These are phyloP conservation scores for Poecilia latipinna DNA, from an alignment of 2,113 vertebrate species.

Conservation along the genomic window DNA sequence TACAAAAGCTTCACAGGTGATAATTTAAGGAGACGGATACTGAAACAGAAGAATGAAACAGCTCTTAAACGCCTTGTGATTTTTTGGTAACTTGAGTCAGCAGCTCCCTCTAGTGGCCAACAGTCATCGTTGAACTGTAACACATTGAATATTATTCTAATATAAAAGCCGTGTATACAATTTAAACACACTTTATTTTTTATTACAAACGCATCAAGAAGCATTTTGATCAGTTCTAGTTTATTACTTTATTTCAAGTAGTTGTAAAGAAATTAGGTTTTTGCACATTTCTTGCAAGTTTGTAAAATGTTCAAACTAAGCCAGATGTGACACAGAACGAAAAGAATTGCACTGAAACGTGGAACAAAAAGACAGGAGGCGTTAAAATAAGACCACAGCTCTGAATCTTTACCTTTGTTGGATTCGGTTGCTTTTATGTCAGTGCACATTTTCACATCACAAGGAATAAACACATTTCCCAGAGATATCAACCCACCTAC, in stretches of 20 bases:
- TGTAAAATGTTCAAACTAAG: conserved; percentile 90
- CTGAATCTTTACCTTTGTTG: conserved; percentile 79
- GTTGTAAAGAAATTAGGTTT: conserved; percentile 89
- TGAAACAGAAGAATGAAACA: background rate
- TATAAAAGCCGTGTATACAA: background rate
- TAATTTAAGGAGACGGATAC: background rate
- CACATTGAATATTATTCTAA: background rate
- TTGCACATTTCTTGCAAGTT: conserved; percentile 80
- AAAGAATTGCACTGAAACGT: conserved; percentile 74
- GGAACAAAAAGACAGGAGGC: conserved; percentile 94
- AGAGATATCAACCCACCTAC: conserved; percentile 57
- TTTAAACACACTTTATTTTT: background rate
- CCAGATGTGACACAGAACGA: conserved; percentile 58
- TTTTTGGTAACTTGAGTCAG: background rate
- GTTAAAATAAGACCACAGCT: conserved; percentile 90
- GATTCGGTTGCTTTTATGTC: conserved; percentile 81
- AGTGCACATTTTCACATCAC: conserved; percentile 88
- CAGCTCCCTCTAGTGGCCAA: background rate
- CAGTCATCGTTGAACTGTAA: background rate
- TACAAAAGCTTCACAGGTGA: background rate
- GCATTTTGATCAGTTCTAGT: conserved; percentile 86
- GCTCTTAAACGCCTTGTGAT: too few species aligned
- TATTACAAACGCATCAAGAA: background rate
- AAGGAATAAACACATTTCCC: conserved; percentile 75
- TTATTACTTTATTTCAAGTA: conserved; percentile 98